A percentile compares a stretch with the other conserved stretches of the same genome.
Evolutionary conservation across 2,888 invertebrate species (phyloP).

Genomic region (Molanna angustata): DNA sequence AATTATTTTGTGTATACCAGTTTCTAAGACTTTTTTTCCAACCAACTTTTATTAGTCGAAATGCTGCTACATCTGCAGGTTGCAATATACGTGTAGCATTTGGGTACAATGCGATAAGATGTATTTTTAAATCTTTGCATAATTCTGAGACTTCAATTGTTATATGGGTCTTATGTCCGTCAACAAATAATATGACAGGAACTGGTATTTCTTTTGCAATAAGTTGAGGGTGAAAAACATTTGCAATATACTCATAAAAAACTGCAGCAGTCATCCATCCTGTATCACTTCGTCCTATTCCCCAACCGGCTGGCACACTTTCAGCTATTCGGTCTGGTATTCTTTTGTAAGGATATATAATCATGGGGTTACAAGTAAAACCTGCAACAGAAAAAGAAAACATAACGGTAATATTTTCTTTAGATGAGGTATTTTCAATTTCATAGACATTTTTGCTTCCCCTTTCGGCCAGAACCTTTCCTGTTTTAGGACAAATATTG

Average conservation of each 20-base stretch:
- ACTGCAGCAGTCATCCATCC: conserved; percentile 43
- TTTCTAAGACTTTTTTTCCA: conserved; percentile 34
- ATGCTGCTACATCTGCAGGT: conserved; percentile 38
- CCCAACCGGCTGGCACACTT: conserved; percentile 39
- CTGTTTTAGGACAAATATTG: not conserved
- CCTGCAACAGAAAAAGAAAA: conserved; percentile 6
- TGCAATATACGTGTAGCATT: conserved; percentile 41
- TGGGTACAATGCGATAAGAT: conserved; percentile 38
- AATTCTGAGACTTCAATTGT: conserved; percentile 39
- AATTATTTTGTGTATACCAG: conserved; percentile 35
- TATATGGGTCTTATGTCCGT: conserved; percentile 41
- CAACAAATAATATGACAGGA: conserved; percentile 42
- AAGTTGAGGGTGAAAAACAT: conserved; percentile 41
- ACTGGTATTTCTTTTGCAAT: conserved; percentile 36
- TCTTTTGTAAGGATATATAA: not conserved
- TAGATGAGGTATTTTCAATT: not conserved
- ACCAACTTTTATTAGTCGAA: conserved; percentile 30
- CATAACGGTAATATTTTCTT: conserved; percentile 5
- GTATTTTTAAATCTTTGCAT: not conserved
- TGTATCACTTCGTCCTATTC: conserved; percentile 39
- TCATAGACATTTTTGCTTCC: conserved; percentile 5
- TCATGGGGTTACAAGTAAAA: not conserved
- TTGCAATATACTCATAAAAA: conserved; percentile 41
- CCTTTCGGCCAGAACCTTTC: not conserved
- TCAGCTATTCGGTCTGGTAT: not conserved